These are phyloP conservation scores for Ormyrus thymus DNA, from an alignment of 2,888 invertebrate genomes.

Conservation along the genomic window DNA sequence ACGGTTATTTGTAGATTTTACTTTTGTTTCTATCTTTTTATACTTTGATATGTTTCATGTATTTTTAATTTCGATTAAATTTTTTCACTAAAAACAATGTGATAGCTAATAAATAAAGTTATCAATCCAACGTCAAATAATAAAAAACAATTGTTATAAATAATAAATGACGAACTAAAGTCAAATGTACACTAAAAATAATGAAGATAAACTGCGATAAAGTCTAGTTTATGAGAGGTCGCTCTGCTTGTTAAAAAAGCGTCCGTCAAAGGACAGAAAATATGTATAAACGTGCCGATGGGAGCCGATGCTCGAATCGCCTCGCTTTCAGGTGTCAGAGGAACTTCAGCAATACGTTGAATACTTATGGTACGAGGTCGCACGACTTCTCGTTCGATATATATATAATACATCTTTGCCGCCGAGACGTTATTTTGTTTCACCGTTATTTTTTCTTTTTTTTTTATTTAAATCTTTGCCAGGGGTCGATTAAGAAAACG, in stretches of 20 bases:
- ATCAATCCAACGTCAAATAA: not conserved
- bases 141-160: not conserved
- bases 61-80: too few species aligned
- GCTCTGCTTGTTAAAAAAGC: constrained; percentile 27
- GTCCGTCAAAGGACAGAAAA: constrained; percentile 4
- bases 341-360: constrained; percentile 57
- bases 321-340: constrained; percentile 50
- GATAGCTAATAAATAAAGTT: constrained; percentile 10
- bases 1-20: too few species aligned
- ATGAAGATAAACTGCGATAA: constrained; percentile 26
- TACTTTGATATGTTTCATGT: too few species aligned
- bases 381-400: constrained; percentile 54
- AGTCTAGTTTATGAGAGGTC: constrained; percentile 34
- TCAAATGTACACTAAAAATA: constrained; percentile 4
- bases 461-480: constrained; percentile 39
- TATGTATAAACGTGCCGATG: constrained; percentile 33
- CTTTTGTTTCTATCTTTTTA: too few species aligned
- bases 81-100: not conserved
- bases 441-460: constrained; percentile 35
- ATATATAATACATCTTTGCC: constrained; percentile 53
- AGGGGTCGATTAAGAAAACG: constrained; percentile 4
- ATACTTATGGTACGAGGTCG: constrained; percentile 54
- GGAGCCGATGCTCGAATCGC: constrained; percentile 42
- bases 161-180: not conserved
- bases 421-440: constrained; percentile 40